A percentile compares a stretch with the other conserved stretches of the same genome.
Evolutionary conservation across 2,113 vertebrate genomes (phyloP).

Genomic region (Oenanthe oenanthe): DNA sequence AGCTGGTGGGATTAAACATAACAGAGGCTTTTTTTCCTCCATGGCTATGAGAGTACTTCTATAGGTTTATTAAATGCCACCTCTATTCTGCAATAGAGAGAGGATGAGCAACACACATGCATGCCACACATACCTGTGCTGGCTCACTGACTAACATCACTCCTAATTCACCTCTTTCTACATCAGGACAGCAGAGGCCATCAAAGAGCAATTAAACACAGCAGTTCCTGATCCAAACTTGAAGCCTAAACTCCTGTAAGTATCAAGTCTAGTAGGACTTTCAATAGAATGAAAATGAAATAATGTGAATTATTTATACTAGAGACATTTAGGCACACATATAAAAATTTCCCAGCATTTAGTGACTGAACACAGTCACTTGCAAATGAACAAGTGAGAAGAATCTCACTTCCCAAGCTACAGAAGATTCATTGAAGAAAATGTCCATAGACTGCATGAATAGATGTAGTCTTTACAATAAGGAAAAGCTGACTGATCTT

Average conservation of each 20-base stretch:
- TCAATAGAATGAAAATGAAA: neutral
- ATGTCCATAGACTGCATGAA: neutral
- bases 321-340: neutral
- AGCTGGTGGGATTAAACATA: neutral
- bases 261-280: neutral
- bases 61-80: neutral
- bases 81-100: neutral
- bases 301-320: neutral
- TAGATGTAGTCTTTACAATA: neutral
- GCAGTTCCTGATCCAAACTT: neutral
- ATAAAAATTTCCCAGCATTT: neutral
- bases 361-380: neutral
- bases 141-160: neutral
- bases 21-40: neutral
- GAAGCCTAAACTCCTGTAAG: neutral
- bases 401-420: neutral
- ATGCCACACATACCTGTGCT: neutral
- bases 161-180: neutral
- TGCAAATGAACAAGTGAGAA: neutral
- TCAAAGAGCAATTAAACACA: conserved; percentile 13
- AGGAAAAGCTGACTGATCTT: neutral
- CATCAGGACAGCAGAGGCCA: neutral
- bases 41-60: neutral
- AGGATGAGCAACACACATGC: neutral
- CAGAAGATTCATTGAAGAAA: neutral